These are phyloP conservation scores for Phainopepla nitens DNA, from an alignment of 2,113 vertebrate genomes.

Conservation along the genomic window DNA sequence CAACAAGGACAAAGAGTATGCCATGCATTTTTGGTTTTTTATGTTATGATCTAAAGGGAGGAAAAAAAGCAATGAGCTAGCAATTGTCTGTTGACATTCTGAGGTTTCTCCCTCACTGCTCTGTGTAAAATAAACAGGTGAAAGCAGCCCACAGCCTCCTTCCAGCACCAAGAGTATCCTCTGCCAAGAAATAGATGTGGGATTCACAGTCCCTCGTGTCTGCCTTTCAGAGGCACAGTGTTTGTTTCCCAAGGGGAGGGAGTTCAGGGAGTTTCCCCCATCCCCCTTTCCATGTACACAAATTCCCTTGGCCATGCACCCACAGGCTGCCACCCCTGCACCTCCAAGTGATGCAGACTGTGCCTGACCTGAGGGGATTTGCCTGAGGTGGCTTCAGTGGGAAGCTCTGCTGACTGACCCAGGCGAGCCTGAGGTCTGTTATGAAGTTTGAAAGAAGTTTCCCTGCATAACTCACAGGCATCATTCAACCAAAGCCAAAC, in stretches of 20 bases:
- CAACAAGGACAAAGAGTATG: not conserved
- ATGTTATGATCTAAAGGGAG: not conserved
- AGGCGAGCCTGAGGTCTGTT: not conserved
- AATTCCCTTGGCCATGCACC: not conserved
- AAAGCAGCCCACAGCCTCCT: not conserved
- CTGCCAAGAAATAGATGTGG: not conserved
- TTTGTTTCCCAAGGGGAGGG: conserved; percentile 39
- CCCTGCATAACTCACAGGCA: not conserved
- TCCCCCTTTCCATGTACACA: not conserved
- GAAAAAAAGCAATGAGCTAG: not conserved
- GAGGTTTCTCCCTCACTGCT: not conserved
- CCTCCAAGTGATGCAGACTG: not conserved
- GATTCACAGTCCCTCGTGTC: not conserved
- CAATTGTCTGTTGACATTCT: not conserved
- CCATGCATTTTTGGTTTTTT: not conserved
- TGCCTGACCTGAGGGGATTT: not conserved
- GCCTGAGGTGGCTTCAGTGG: not conserved
- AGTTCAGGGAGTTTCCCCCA: not conserved
- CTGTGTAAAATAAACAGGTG: not conserved
- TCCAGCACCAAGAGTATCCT: not conserved
- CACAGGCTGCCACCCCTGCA: not conserved
- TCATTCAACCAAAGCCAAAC: not conserved
- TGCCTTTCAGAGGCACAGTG: not conserved
- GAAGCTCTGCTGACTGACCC: not conserved
- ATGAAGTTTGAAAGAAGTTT: not conserved